Evolutionary conservation across 2,113 vertebrate species (phyloP).

Genomic region (Erinaceus europaeus): DNA sequence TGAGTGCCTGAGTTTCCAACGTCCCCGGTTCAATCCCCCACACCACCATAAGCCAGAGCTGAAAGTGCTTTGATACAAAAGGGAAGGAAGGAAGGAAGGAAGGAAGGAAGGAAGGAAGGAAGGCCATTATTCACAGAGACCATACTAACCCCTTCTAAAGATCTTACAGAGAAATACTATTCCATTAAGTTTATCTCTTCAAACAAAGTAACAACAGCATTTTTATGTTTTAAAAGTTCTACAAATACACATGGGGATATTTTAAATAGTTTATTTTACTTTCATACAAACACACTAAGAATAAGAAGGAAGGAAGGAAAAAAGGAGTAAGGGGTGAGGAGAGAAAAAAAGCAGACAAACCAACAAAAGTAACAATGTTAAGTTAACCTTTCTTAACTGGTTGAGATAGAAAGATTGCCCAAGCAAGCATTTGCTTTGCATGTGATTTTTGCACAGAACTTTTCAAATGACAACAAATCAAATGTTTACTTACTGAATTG

Average conservation of each 20-base stretch:
- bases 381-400: background rate
- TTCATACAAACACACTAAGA: background rate
- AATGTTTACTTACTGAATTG: slow-evolving; percentile 39
- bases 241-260: background rate
- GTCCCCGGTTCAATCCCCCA: too few species aligned
- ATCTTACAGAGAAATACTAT: background rate
- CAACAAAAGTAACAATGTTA: background rate
- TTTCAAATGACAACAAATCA: background rate
- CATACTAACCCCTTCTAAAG: background rate
- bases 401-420: background rate
- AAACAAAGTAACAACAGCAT: background rate
- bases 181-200: background rate
- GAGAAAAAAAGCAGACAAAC: background rate
- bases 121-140: background rate
- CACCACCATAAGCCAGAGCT: too few species aligned
- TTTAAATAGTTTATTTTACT: background rate
- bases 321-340: background rate
- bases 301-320: background rate
- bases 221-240: background rate
- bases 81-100: too few species aligned
- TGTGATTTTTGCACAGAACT: slow-evolving; percentile 21
- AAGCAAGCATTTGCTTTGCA: background rate
- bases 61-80: too few species aligned
- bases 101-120: too few species aligned
- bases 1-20: too few species aligned